Evolutionary conservation across 2,797 vertebrate genomes (phyloP).

Genomic region (Mycteria americana): DNA sequence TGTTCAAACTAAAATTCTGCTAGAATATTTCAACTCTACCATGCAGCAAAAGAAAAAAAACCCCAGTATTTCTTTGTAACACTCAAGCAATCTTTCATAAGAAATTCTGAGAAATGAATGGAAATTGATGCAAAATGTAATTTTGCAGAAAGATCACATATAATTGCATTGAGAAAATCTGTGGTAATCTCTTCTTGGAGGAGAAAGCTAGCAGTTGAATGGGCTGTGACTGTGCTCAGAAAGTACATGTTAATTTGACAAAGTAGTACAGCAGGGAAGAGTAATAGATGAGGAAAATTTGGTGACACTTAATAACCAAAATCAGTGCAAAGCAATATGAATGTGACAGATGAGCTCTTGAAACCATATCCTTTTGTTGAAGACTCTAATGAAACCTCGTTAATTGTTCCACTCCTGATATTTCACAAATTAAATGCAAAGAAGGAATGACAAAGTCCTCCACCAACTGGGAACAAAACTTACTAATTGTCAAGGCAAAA

Average conservation of each 20-base stretch:
- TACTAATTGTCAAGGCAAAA: not conserved
- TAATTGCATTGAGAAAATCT: conserved; percentile 8
- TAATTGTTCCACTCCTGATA: not conserved
- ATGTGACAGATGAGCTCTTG: not conserved
- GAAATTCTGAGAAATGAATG: not conserved
- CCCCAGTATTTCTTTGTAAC: not conserved
- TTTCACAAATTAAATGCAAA: not conserved
- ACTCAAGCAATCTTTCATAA: not conserved
- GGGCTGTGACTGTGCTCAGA: conserved; percentile 15
- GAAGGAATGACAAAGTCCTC: not conserved
- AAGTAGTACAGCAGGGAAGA: not conserved
- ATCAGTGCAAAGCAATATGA: not conserved
- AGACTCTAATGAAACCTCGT: not conserved
- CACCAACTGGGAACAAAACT: not conserved
- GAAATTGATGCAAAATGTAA: not conserved
- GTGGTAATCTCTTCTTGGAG: not conserved
- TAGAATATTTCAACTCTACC: not conserved
- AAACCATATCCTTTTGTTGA: not conserved
- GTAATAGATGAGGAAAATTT: not conserved
- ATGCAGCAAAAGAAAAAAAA: not conserved
- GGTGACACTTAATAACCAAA: not conserved
- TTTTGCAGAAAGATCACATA: conserved; percentile 10
- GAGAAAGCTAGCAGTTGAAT: conserved; percentile 17
- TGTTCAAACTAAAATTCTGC: not conserved
- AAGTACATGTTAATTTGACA: conserved; percentile 11